Evolutionary conservation across 2,113 vertebrate genomes (phyloP).

Genomic region (Setophaga coronata): DNA sequence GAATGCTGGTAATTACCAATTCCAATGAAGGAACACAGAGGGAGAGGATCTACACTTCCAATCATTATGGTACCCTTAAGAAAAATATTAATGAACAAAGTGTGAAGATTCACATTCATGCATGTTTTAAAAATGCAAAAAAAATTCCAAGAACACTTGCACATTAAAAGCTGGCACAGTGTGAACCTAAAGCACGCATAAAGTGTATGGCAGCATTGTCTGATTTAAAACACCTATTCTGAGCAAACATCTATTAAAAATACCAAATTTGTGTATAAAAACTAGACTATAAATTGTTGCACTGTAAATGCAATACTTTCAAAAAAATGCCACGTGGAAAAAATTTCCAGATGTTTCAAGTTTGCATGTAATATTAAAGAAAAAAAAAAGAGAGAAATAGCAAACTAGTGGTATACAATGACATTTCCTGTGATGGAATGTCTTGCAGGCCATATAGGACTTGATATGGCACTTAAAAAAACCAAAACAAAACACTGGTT

Average conservation of each 20-base stretch:
- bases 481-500: conserved; percentile 8
- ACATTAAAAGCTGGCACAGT: conserved; percentile 68
- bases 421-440: conserved; percentile 21
- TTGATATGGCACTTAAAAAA: neutral
- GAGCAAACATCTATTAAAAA: conserved; percentile 65
- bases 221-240: conserved; percentile 47
- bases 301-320: conserved; percentile 69
- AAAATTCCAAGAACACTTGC: neutral
- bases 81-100: neutral
- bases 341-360: conserved; percentile 67
- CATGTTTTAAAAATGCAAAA: conserved; percentile 35
- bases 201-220: neutral
- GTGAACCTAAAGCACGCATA: conserved; percentile 29
- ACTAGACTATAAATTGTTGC: conserved; percentile 70
- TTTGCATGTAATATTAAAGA: conserved; percentile 34
- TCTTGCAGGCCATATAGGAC: neutral
- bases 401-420: conserved; percentile 18
- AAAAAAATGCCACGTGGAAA: conserved; percentile 70
- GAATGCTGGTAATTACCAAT: conserved; percentile 6
- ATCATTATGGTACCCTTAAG: neutral
- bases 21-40: neutral
- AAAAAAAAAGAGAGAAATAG: neutral
- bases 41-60: neutral
- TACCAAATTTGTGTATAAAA: conserved; percentile 71
- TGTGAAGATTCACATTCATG: conserved; percentile 63